phyloP scores from a whole-genome alignment of 1,140 invertebrate genomes.

The Dolichoris vasculosae region DNA sequence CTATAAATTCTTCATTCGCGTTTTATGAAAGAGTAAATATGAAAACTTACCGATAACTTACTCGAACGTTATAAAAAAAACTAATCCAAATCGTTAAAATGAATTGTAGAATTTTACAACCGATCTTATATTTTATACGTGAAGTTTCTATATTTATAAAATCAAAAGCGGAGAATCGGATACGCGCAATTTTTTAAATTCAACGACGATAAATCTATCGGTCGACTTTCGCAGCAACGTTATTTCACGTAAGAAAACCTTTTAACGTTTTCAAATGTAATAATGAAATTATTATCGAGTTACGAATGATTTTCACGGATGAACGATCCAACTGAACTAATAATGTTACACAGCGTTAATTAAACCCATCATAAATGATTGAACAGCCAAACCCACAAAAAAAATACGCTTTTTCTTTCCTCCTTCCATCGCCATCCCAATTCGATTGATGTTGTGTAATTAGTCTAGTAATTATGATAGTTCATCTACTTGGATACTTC shows the following conservation, averaged over 20 bases:
- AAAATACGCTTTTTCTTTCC: slow-evolving; percentile 7
- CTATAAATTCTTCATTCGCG: not conserved
- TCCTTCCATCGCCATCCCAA: not conserved
- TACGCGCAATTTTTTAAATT: not conserved
- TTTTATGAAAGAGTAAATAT: too few relatives aligned
- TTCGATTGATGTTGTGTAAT: slow-evolving; percentile 27
- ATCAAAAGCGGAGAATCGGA: not conserved
- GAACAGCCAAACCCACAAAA: not conserved
- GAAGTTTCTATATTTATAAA: not conserved
- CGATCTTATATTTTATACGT: not conserved
- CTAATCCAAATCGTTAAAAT: not conserved
- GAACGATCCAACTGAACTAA: not conserved
- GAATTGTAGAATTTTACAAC: not conserved
- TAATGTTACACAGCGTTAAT: too few relatives aligned
- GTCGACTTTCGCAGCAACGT: not conserved
- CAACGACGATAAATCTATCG: not conserved
- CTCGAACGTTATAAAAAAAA: not conserved
- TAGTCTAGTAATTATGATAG: slow-evolving; percentile 40
- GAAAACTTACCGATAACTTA: too few relatives aligned
- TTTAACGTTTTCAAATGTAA: not conserved
- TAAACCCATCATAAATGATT: not conserved
- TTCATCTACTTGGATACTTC: not conserved
- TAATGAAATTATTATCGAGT: too few relatives aligned
- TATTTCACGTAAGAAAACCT: not conserved
- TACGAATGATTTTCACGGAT: too few relatives aligned